A percentile compares a stretch with the other conserved stretches of the same genome.
phyloP scores from a whole-genome alignment of 2,888 invertebrate genomes.

The Temnothorax ravouxi region DNA sequence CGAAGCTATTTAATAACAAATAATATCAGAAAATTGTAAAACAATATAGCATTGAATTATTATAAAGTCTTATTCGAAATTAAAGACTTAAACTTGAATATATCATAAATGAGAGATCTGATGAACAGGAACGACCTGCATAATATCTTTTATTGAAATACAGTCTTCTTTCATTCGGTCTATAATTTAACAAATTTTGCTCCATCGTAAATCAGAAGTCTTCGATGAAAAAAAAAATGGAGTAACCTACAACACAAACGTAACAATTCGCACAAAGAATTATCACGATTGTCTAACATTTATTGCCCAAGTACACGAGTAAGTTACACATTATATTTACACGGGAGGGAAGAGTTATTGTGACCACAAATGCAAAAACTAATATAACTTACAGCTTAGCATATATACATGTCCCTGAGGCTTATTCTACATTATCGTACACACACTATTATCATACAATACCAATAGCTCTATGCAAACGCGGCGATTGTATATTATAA shows the following conservation, averaged over 20 bases:
- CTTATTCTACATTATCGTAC: slow-evolving; percentile 78
- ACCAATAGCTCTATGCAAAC: slow-evolving; percentile 70
- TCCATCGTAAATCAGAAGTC: neutral
- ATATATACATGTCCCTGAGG: slow-evolving; percentile 83
- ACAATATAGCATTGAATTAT: neutral
- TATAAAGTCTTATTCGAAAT: neutral
- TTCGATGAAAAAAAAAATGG: neutral
- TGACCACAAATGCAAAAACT: slow-evolving; percentile 81
- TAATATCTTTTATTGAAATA: slow-evolving; percentile 35
- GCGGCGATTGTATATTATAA: slow-evolving; percentile 51
- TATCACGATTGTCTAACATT: slow-evolving; percentile 81
- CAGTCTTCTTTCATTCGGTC: neutral
- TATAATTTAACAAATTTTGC: slow-evolving; percentile 26
- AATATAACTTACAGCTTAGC: slow-evolving; percentile 78
- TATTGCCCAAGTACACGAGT: slow-evolving; percentile 81
- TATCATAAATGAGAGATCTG: slow-evolving; percentile 1
- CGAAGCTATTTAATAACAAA: neutral
- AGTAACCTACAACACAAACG: slow-evolving; percentile 5
- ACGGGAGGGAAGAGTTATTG: slow-evolving; percentile 67
- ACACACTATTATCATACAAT: slow-evolving; percentile 76
- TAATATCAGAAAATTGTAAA: neutral
- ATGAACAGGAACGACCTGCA: neutral
- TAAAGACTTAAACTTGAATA: slow-evolving; percentile 9
- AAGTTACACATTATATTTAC: slow-evolving; percentile 81
- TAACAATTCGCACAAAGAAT: slow-evolving; percentile 27